These are phyloP conservation scores for Laspeyria flexula DNA, from an alignment of 2,888 invertebrate species.

Conservation along the genomic window DNA sequence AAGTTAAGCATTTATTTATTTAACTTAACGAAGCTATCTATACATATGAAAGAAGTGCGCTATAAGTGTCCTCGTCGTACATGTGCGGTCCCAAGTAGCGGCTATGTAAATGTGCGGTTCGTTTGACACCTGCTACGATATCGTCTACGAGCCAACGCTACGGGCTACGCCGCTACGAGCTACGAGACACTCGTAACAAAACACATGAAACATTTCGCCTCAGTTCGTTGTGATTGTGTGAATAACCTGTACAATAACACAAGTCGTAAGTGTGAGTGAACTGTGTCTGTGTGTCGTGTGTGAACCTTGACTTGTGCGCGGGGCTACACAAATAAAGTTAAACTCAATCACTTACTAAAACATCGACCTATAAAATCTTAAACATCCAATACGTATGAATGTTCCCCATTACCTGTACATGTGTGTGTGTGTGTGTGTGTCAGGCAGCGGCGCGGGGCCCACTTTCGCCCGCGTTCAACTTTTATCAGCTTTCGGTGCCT, in stretches of 20 bases:
- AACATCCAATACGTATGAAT: slow-evolving; percentile 3
- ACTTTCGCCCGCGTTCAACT: slow-evolving; percentile 10
- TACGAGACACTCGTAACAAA: neutral
- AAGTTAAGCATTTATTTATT: no score
- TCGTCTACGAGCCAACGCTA: neutral
- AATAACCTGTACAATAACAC: no score
- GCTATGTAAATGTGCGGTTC: slow-evolving; percentile 3
- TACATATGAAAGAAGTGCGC: no score
- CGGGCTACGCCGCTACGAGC: neutral
- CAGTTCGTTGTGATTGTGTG: no score
- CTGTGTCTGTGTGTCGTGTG: no score
- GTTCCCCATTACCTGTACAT: no score
- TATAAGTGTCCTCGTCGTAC: no score
- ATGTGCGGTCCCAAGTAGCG: neutral
- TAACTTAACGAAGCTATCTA: no score
- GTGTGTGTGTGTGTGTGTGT: neutral
- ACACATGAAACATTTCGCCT: neutral
- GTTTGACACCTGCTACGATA: slow-evolving; percentile 3
- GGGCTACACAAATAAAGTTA: no score
- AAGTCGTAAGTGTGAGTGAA: no score
- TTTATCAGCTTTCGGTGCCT: slow-evolving; percentile 13
- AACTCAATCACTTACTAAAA: slow-evolving; percentile 11
- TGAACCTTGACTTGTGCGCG: no score
- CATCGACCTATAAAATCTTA: slow-evolving; percentile 7
- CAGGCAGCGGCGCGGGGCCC: neutral